phyloP scores from a whole-genome alignment of 2,888 invertebrate genomes.

The Dynastes tityus region DNA sequence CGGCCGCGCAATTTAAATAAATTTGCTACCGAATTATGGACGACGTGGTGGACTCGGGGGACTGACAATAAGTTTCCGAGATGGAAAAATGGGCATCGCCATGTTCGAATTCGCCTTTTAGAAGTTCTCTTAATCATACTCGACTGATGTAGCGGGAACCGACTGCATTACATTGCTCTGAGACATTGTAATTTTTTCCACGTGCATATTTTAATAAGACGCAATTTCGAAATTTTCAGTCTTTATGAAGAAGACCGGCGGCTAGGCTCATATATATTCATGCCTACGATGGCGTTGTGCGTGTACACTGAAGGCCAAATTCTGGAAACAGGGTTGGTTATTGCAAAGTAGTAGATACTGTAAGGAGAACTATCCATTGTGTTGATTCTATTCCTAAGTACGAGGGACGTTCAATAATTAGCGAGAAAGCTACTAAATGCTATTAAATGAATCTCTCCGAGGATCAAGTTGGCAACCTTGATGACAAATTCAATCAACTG shows the following conservation, averaged over 20 bases:
- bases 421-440: no score
- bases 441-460: no score
- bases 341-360: background rate
- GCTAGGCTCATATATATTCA: slow-evolving; percentile 48
- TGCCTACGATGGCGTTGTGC: background rate
- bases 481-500: no score
- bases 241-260: slow-evolving; percentile 45
- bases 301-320: background rate
- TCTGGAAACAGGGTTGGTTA: background rate
- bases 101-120: slow-evolving; percentile 1
- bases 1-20: slow-evolving; percentile 23
- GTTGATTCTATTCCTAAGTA: no score
- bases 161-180: slow-evolving; percentile 43
- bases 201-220: slow-evolving; percentile 53
- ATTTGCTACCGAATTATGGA: slow-evolving; percentile 43
- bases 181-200: slow-evolving; percentile 51
- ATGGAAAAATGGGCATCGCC: slow-evolving; percentile 9
- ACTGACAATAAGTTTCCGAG: slow-evolving; percentile 10
- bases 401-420: no score
- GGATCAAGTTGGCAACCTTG: no score
- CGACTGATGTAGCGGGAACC: slow-evolving; percentile 27
- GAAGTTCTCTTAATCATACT: slow-evolving; percentile 46
- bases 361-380: no score
- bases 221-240: slow-evolving; percentile 52
- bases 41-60: background rate